Evolutionary conservation across 2,113 vertebrate genomes (phyloP).

Genomic region (Vulpes lagopus): DNA sequence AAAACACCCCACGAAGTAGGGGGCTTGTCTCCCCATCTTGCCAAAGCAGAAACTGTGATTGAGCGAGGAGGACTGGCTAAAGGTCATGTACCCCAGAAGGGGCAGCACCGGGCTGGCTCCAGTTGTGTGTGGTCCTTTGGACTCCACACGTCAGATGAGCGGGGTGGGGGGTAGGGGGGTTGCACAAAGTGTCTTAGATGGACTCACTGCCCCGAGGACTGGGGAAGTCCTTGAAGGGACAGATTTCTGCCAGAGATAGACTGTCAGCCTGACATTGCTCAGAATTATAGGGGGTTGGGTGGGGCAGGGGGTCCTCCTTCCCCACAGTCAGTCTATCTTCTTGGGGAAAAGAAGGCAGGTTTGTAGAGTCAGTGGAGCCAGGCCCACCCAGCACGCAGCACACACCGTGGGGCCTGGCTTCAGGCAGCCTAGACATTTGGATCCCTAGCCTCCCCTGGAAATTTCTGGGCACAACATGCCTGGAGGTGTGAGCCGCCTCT

Average conservation of each 20-base stretch:
- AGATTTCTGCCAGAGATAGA: background rate
- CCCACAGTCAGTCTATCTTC: background rate
- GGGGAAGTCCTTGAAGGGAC: background rate
- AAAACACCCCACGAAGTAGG: background rate
- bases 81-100: background rate
- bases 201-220: background rate
- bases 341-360: background rate
- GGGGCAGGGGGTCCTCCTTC: accelerated
- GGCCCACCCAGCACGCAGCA: background rate
- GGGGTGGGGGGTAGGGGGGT: accelerated
- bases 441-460: conserved; percentile 15
- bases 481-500: background rate
- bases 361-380: background rate
- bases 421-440: background rate
- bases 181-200: background rate
- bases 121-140: accelerated
- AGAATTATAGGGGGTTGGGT: no score
- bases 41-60: background rate
- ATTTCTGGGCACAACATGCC: conserved; percentile 1
- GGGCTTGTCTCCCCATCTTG: background rate
- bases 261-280: background rate
- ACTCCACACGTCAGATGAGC: accelerated
- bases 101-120: background rate
- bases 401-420: background rate
- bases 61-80: background rate